Evolutionary conservation across 2,797 vertebrate genomes (phyloP).

Genomic region (Schizothorax lantsangensis): DNA sequence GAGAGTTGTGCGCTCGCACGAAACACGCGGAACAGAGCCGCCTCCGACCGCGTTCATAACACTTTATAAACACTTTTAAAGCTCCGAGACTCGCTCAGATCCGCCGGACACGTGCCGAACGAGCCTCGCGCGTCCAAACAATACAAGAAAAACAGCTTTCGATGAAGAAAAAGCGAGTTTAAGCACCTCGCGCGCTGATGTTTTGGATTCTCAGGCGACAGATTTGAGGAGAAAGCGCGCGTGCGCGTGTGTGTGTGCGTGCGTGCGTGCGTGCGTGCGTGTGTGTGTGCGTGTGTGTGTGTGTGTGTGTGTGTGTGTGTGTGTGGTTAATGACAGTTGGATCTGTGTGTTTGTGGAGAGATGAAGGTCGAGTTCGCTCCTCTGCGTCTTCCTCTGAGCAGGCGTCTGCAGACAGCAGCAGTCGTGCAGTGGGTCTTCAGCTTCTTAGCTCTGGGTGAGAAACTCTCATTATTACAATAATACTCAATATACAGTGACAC

Average conservation of each 20-base stretch:
- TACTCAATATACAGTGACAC: no score
- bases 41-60: background rate
- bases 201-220: background rate
- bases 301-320: background rate
- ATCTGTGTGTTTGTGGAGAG: conserved; percentile 9
- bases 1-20: background rate
- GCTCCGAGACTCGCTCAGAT: background rate
- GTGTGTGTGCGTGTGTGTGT: background rate
- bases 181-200: background rate
- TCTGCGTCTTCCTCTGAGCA: conserved; percentile 72
- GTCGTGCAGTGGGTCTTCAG: conserved; percentile 81
- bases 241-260: background rate
- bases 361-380: conserved; percentile 80
- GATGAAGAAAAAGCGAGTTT: background rate
- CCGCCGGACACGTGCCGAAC: background rate
- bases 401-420: conserved; percentile 71
- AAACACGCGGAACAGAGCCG: background rate
- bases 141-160: background rate
- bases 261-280: background rate
- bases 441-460: conserved; percentile 76
- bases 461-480: background rate
- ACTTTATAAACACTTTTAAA: background rate
- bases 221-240: background rate
- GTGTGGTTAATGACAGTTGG: background rate
- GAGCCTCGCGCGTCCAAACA: background rate